Evolutionary conservation across 2,113 vertebrate genomes (phyloP), one percentile per base, ranked within the genome.

Genomic region (Poecilia latipinna): DNA sequence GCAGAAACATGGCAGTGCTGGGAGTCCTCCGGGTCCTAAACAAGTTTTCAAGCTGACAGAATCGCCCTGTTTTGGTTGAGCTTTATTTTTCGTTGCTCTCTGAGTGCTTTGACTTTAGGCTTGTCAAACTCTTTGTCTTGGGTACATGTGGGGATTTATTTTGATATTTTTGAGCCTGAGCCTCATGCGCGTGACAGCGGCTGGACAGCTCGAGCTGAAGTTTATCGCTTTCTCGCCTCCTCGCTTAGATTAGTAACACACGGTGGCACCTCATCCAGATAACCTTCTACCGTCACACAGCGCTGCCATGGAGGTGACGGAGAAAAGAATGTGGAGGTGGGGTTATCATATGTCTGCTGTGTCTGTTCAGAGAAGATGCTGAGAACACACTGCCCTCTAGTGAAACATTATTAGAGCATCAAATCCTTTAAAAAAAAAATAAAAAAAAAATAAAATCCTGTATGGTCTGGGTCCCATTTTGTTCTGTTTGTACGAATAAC

Each of bases 301-400:
- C 70, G 13, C 79, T 57, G 65, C 70, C 80, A 82, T 70, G 39
- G 82, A 83, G 67, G 61, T 61, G 75, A 77, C n/a, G 39, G 54
- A 69, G 81, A 65, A 60, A n/a, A 66, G 51, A 33, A 68, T 63
- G 66, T 17, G 68, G 44, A 48, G 39, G 39, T 12, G 51, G 68
- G 79, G 74, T 78, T 63, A 33, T 74, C 75, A 88, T 61, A 10
- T 82, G 67, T 60, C 33, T 68, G 61, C 61, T n/a, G 77, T 29
- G 69, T 26, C 65, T 63, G 61, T 75, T 37, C 64, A 82, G 66
- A 72, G 37, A 51, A 39, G 65, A 65, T 19, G 32, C 80, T 87
- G 88, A 86, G 79, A 80, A 86, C 87, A 91, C 85, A 91, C 79
- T 86, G 89, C 88, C 90, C 91, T 89, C 91, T 93, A 89, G 84